Evolutionary conservation across 1,140 invertebrate genomes (phyloP).

Genomic region (Tyrophagus putrescentiae): DNA sequence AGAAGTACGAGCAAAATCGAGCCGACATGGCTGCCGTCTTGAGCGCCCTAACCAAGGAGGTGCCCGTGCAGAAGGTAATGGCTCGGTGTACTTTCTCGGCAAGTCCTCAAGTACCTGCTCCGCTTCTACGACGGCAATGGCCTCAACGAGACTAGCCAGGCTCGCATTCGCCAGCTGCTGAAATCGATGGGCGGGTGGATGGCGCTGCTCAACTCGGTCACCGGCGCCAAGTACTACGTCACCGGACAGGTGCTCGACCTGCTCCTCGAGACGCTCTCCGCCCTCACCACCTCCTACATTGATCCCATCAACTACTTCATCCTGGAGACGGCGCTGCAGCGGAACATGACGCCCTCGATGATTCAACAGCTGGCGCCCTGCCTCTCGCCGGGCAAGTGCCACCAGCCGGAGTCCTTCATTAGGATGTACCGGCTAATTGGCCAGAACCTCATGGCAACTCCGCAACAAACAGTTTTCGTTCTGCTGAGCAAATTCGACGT

Average conservation of each 20-base stretch:
- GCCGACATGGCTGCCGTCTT: neutral
- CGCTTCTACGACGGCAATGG: neutral
- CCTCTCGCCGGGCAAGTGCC: slow-evolving; percentile 7
- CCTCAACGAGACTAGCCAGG: neutral
- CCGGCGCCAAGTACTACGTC: neutral
- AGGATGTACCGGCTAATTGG: slow-evolving; percentile 19
- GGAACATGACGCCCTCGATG: neutral
- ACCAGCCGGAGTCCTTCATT: neutral
- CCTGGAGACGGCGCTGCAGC: slow-evolving; percentile 9
- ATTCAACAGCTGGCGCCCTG: slow-evolving; percentile 14
- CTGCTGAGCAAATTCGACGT: slow-evolving; percentile 23
- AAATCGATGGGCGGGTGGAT: slow-evolving; percentile 14
- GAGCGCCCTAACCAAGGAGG: neutral
- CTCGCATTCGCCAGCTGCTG: neutral
- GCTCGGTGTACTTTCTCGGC: slow-evolving; percentile 1
- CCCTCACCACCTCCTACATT: neutral
- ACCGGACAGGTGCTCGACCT: slow-evolving; percentile 7
- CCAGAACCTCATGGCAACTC: neutral
- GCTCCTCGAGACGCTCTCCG: neutral
- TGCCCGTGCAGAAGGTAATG: slow-evolving; percentile 3
- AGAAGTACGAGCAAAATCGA: slow-evolving; percentile 20
- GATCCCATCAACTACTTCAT: slow-evolving; percentile 13
- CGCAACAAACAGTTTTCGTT: slow-evolving; percentile 14
- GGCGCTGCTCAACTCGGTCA: neutral
- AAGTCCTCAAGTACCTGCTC: neutral